A percentile compares a stretch with the other conserved stretches of the same genome.
phyloP scores from a whole-genome alignment of 30 jellyfish, hydroid and myxozoan genomes.

The Aurelia coerulea region DNA sequence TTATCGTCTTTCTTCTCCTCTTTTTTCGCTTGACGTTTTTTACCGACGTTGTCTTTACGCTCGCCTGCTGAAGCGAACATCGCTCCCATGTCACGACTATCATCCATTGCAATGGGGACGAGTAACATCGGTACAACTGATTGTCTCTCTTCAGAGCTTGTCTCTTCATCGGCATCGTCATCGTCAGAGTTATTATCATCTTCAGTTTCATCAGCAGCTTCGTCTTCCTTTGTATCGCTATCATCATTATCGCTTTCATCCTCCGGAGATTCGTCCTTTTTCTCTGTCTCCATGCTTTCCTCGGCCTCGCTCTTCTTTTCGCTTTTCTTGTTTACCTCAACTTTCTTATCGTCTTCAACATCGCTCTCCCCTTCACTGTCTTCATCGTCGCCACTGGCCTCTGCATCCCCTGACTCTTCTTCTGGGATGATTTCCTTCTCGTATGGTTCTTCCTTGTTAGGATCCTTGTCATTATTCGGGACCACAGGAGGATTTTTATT shows the following conservation, averaged over 20 bases:
- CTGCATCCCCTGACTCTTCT: constrained; percentile 6
- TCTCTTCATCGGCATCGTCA: constrained; percentile 15
- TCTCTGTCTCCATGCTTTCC: neutral
- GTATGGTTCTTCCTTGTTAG: neutral
- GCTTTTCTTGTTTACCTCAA: neutral
- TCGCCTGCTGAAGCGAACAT: constrained; percentile 9
- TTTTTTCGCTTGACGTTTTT: constrained; percentile 31
- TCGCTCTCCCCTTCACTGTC: constrained; percentile 3
- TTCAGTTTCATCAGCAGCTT: neutral
- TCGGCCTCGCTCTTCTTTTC: neutral
- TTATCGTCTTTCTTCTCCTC: constrained; percentile 35
- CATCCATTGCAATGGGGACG: constrained; percentile 31
- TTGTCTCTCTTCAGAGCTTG: constrained; percentile 21
- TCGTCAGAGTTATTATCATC: constrained; percentile 12
- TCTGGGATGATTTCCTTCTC: neutral
- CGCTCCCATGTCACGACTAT: constrained; percentile 1
- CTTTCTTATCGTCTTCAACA: neutral
- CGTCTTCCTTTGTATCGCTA: neutral
- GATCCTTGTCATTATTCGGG: neutral
- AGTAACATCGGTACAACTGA: constrained; percentile 51
- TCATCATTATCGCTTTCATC: neutral
- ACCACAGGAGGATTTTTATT: neutral
- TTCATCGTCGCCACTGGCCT: constrained; percentile 12
- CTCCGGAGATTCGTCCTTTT: neutral
- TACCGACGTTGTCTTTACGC: constrained; percentile 50